Base-by-base conservation (phyloP, 2,888 invertebrate species). In the Phanerotoma sp. region DNA sequence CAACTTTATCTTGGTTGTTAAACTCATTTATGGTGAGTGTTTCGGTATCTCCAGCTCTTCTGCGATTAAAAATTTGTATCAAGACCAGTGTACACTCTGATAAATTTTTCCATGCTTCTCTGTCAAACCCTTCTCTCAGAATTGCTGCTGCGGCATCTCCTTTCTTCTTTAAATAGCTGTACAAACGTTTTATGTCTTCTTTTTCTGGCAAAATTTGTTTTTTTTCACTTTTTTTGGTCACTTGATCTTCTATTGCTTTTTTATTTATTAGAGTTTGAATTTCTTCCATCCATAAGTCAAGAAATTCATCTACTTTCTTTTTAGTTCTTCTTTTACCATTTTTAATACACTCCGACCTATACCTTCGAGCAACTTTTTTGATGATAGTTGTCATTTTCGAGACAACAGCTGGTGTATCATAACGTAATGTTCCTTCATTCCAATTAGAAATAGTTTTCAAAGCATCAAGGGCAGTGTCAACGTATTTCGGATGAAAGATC, bases 401-500 rank as follows among this genome's bases (percentile, higher is more conserved):
- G 2, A 56, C 61, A n/a, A 51, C 46, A n/a, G 61, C 32, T 10
- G 61, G 58, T 20, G 51, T 48, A n/a, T 21, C n/a, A 30, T 46
- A 59, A 13, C 37, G 10, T 3, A 45, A 10, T 6, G 32, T 48
- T 13, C 20, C 15, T 15, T 35, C n/a, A 45, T 61, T 20, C 9
- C 48, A 46, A 5, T 51, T 45, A 5, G 57, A 57, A 6, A 54
- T 49, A 25, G 7, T 21, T 13, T 3, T 15, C 9, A 38, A 38
- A 9, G 20, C 38, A 18, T 44, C 33, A 6, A 57, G 48, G 28
- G 44, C 57, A 10, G 15, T 6, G 20, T 54, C 33, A 32, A 35
- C 2, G 1, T 16, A 18, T 38, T 38, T 2, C 3, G 38, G 38
- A 20, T 38, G 38, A 38, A 38, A 38, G 1, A 38, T 15, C 10